Evolutionary conservation across 1,140 invertebrate species (phyloP).

Genomic region (Achroia grisella): DNA sequence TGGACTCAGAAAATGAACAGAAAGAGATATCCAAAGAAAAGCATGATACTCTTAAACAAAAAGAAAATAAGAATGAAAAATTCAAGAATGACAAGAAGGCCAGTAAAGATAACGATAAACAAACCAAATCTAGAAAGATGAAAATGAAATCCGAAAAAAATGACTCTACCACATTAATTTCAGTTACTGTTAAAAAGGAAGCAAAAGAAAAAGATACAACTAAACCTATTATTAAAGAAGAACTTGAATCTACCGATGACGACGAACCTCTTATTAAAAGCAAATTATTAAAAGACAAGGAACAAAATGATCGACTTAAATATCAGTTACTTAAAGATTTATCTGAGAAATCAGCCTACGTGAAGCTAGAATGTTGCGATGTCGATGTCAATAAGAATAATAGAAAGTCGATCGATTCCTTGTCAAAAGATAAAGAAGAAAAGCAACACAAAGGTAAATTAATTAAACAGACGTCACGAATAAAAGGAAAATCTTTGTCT

Average conservation of each 20-base stretch:
- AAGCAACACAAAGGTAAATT: conserved; percentile 41
- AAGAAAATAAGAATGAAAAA: conserved; percentile 28
- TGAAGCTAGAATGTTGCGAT: conserved; percentile 63
- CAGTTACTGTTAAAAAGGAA: conserved; percentile 44
- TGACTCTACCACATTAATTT: conserved; percentile 16
- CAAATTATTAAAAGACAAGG: conserved; percentile 63
- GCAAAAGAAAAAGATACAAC: conserved; percentile 30
- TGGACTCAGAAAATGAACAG: not conserved
- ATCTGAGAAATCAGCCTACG: conserved; percentile 61
- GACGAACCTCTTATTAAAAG: conserved; percentile 71
- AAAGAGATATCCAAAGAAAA: conserved; percentile 11
- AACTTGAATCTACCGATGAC: conserved; percentile 69
- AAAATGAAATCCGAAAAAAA: conserved; percentile 34
- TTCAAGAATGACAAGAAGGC: conserved; percentile 30
- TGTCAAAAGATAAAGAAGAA: conserved; percentile 41
- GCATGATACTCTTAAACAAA: conserved; percentile 8
- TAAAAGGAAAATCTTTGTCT: conserved; percentile 39
- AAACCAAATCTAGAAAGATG: conserved; percentile 24
- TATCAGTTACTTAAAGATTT: conserved; percentile 60
- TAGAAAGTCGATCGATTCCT: conserved; percentile 53
- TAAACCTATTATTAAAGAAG: conserved; percentile 48
- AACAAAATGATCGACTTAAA: conserved; percentile 43
- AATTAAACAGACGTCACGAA: conserved; percentile 26
- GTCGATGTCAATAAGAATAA: conserved; percentile 45
- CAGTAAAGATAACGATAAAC: conserved; percentile 32